phyloP scores from a whole-genome alignment of 2,797 vertebrate genomes.

The Melanogrammus aeglefinus region DNA sequence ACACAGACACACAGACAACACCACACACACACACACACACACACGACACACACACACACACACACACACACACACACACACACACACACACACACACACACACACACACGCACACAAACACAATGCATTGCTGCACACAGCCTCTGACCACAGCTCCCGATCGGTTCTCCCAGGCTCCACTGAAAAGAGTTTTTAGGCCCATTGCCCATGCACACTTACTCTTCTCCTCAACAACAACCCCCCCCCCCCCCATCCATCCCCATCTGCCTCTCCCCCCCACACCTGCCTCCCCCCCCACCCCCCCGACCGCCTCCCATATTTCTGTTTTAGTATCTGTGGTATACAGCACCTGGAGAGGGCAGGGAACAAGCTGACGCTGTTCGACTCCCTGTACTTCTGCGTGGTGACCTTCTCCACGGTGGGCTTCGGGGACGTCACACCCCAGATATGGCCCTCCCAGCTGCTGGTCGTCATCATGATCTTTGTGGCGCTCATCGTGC shows the following conservation, averaged over 20 bases:
- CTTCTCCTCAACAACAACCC: background rate
- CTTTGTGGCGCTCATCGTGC: conserved; percentile 82
- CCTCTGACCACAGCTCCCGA: background rate
- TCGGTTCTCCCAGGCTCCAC: conserved; percentile 9
- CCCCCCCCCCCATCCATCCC: background rate
- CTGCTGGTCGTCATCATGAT: conserved; percentile 86
- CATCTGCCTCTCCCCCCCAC: background rate
- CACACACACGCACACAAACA: background rate
- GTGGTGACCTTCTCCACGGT: conserved; percentile 85
- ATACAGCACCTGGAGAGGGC: conserved; percentile 83
- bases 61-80: background rate
- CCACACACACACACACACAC: too few relatives aligned
- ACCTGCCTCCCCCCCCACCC: background rate
- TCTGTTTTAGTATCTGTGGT: conserved; percentile 75
- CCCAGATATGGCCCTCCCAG: conserved; percentile 84
- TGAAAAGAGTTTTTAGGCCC: background rate
- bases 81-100: too few relatives aligned
- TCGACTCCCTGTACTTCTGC: conserved; percentile 82
- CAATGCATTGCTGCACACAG: background rate
- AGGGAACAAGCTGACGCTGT: conserved; percentile 80
- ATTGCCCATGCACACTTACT: conserved; percentile 9
- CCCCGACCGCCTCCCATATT: background rate
- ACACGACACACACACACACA: background rate
- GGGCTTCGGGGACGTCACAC: conserved; percentile 83
- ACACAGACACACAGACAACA: background rate